Evolutionary conservation across 1,140 invertebrate species (phyloP).

Genomic region (Epicauta chinensis): DNA sequence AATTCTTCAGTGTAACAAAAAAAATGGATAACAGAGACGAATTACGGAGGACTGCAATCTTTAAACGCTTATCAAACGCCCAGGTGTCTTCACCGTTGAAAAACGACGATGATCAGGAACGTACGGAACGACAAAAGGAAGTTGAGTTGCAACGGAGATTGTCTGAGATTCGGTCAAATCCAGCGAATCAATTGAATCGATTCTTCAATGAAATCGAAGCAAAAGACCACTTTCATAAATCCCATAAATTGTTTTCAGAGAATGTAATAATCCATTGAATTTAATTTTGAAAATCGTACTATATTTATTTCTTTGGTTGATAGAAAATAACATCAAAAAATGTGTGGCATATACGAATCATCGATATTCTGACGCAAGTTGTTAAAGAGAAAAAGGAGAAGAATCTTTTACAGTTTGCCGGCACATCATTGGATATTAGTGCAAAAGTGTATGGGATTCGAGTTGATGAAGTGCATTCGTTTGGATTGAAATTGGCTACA

Average conservation of each 20-base stretch:
- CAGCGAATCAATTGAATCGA: slow-evolving; percentile 9
- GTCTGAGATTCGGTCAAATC: slow-evolving; percentile 1
- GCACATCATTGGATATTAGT: slow-evolving; percentile 73
- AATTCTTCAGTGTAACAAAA: too few species aligned
- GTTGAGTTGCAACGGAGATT: slow-evolving; percentile 14
- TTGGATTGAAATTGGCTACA: slow-evolving; percentile 70
- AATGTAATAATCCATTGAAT: slow-evolving; percentile 19
- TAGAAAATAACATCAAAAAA: slow-evolving; percentile 80
- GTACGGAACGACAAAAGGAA: slow-evolving; percentile 5
- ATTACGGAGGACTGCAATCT: too few species aligned
- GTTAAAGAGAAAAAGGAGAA: slow-evolving; percentile 46
- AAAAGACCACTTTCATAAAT: slow-evolving; percentile 25
- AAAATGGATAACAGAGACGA: too few species aligned
- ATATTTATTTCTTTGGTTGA: slow-evolving; percentile 30
- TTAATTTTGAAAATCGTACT: neutral
- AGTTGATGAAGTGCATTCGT: slow-evolving; percentile 71
- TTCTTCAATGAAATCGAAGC: slow-evolving; percentile 18
- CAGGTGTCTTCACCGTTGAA: too few species aligned
- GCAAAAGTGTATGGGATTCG: slow-evolving; percentile 76
- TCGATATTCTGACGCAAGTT: slow-evolving; percentile 68
- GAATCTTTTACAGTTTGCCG: slow-evolving; percentile 64
- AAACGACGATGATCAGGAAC: slow-evolving; percentile 19
- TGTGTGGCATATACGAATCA: slow-evolving; percentile 76
- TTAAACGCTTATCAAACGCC: too few species aligned
- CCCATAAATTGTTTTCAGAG: slow-evolving; percentile 25